Base-by-base conservation (phyloP, 2,113 vertebrate species). In the Theristicus caerulescens region DNA sequence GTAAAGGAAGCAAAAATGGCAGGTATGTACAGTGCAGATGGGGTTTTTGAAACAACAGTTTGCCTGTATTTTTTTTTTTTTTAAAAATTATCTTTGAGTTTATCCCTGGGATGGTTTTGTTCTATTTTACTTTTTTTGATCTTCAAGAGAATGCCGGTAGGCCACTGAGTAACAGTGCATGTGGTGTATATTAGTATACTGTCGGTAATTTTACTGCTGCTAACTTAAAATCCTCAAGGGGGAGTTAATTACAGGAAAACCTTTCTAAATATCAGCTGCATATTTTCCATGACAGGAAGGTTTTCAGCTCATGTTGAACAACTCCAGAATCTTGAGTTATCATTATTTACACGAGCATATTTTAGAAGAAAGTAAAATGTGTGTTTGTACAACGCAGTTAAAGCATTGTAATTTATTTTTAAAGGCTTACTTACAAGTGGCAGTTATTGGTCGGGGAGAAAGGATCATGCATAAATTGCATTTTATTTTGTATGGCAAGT, bases 181-280 rank as follows among this genome's bases (percentile, higher is more conserved):
- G 99, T 99, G 99, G 99, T 99, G 99, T 98, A 86, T 99, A 98
- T 99, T 99, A 99, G 99, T 98, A 98, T 98, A 98, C 98, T 99
- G 99, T 99, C 98, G 99, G 99, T 99, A 99, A 99, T 99, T 99
- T 99, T 98, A 98, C 97, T 98, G 98, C 99, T 99, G 99, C 99
- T 99, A 99, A 99, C 99, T 99, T 98, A 99, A 99, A 99, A 99
- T 99, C 98, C 99, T 99, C 99, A 97, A 97, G 99, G 98, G 99
- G 99, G 98, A 99, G 98, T 99, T 99, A 99, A 99, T 99, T 99
- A 99, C 99, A 99, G 99, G 99, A 99, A 99, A 99, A 99, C 98
- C 99, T 98, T 99, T 99, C 99, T 99, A 99, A 99, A 99, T 99
- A 99, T 99, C 99, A 99, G 98, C 98, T 97, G 98, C 99, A 99